Evolutionary conservation across 2,113 vertebrate species (phyloP), one percentile per base, ranked within the genome.

Genomic region (Silurus glanis): DNA sequence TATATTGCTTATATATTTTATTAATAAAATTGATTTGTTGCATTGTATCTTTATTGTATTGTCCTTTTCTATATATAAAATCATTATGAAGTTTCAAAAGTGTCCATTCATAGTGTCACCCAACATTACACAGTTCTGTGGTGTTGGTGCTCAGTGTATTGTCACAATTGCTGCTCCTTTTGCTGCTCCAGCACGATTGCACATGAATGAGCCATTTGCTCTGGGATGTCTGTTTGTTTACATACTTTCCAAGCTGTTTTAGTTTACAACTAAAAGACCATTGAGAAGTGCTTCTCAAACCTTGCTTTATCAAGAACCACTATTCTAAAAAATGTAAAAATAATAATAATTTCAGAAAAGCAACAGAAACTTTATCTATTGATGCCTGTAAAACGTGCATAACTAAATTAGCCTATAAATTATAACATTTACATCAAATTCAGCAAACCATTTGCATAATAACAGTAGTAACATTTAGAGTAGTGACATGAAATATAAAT

Each of bases 181-280:
- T 86, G 81, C 81, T 88, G 75, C 37, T 83, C 55, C 69, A 86
- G 56, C 74, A 81, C 86, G 62, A 49, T 28, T 88, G 56, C 84
- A 88, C 84, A 83, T 83, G 56, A 88, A 80, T 86, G 67, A 84
- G 85, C 85, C 88, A 86, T 86, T 86, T 82, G 67, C 82, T 76
- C 19, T 25, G 23, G 59, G 59, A 58, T n/a, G 75, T 66, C n/a
- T 51, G 67, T 55, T 83, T 47, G 19, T 80, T 47, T 23, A 19
- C 81, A 80, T 14, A 28, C 76, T 61, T 59, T 9, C 67, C 10
- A 7, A 23, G 45, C 10, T 5, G 16, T 28, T 76, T 17, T 55
- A 13, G 7, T n/a, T 74, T 45, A n/a, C 56, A 62, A 16, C 71
- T 37, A 37, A 37, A 37, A 74, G 6, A 83, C 17, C 67, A 51